These are phyloP conservation scores for Pan troglodytes DNA, from an alignment of 2,113 vertebrate species.

Conservation along the genomic window DNA sequence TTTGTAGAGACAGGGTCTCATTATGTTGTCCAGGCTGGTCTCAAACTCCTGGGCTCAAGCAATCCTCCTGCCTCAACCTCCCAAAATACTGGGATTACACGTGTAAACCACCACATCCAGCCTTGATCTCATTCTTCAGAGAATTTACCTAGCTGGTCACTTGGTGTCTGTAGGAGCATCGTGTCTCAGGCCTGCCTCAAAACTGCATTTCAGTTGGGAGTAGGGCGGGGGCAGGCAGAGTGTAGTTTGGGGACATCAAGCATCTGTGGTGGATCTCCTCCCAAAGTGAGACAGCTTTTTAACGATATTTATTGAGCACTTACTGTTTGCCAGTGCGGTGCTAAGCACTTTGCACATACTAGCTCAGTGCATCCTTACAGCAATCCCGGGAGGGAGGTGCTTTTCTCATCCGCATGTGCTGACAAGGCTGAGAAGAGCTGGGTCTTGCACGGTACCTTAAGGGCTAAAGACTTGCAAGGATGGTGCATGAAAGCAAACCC, in stretches of 20 bases:
- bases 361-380: neutral
- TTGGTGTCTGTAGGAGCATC: neutral
- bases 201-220: neutral
- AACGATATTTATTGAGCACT: neutral
- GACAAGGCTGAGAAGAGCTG: neutral
- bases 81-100: too few relatives aligned
- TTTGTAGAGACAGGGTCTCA: too few relatives aligned
- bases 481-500: neutral
- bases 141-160: too few relatives aligned
- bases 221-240: fast-evolving
- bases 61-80: too few relatives aligned
- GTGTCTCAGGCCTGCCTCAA: neutral
- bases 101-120: too few relatives aligned
- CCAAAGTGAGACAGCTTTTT: neutral
- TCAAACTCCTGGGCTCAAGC: too few relatives aligned
- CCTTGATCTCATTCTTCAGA: neutral
- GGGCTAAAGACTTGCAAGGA: neutral
- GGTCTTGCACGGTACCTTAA: neutral
- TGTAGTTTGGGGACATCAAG: neutral
- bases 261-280: neutral
- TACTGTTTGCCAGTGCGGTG: neutral
- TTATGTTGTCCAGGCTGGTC: too few relatives aligned
- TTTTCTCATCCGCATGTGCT: neutral
- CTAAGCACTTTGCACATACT: neutral
- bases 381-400: neutral